These are phyloP conservation scores for Allacma fusca DNA, from an alignment of 2,888 invertebrate species.

Conservation along the genomic window DNA sequence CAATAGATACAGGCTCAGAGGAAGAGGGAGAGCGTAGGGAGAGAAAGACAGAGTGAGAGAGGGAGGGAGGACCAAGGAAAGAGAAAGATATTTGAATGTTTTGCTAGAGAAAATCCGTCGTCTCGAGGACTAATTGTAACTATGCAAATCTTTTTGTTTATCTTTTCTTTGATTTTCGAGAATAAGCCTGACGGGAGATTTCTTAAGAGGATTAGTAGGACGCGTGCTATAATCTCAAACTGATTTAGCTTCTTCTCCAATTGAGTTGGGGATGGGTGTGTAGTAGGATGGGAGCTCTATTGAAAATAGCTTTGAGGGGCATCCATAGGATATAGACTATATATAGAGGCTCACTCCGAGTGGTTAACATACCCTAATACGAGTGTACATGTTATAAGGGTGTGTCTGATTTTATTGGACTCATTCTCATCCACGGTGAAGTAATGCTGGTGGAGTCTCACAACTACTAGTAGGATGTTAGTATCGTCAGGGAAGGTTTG, in stretches of 20 bases:
- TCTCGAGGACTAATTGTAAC: conserved; percentile 17
- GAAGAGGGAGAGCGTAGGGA: background rate
- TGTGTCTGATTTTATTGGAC: conserved; percentile 35
- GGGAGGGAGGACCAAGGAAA: background rate
- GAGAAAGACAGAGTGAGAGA: background rate
- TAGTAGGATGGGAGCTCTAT: background rate
- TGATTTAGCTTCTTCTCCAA: conserved; percentile 21
- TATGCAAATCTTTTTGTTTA: conserved; percentile 36
- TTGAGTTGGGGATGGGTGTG: background rate
- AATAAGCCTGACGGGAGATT: conserved; percentile 18
- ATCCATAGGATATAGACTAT: too few species aligned
- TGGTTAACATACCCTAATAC: background rate
- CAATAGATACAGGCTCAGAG: too few species aligned
- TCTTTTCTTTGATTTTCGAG: conserved; percentile 27
- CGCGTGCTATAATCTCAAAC: conserved; percentile 24
- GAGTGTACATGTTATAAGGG: background rate
- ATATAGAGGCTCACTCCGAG: too few species aligned
- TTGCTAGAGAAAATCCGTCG: conserved; percentile 17
- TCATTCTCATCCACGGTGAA: conserved; percentile 23
- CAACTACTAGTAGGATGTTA: background rate
- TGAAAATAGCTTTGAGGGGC: too few species aligned
- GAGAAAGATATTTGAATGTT: conserved; percentile 2
- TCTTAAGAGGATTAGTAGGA: conserved; percentile 34
- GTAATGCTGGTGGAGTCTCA: conserved; percentile 14
- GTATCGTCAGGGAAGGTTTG: background rate